A percentile compares a stretch with the other conserved stretches of the same genome.
phyloP scores from a whole-genome alignment of 1,140 invertebrate genomes.

The Drosophila tristis region DNA sequence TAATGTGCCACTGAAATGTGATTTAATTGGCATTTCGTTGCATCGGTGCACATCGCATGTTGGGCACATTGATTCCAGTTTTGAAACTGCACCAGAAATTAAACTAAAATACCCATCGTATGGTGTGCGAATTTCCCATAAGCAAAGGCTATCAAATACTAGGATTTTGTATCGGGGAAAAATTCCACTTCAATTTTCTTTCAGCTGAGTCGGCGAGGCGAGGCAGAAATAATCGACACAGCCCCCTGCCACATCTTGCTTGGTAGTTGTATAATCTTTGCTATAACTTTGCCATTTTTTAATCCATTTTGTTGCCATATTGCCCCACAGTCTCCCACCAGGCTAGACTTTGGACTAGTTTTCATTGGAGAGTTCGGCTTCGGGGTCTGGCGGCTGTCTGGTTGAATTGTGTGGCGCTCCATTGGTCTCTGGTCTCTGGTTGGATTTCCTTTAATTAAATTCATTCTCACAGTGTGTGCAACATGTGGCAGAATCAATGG shows the following conservation, averaged over 20 bases:
- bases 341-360: constrained; percentile 74
- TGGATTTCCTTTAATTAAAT: constrained; percentile 78
- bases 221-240: no score
- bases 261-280: background rate
- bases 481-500: constrained; percentile 66
- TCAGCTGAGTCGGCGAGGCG: no score
- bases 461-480: constrained; percentile 82
- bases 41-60: constrained; percentile 14
- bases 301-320: background rate
- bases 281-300: background rate
- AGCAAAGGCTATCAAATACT: no score
- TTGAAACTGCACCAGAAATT: background rate
- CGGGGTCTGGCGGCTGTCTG: constrained; percentile 42
- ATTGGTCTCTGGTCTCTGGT: constrained; percentile 72
- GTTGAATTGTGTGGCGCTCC: constrained; percentile 59
- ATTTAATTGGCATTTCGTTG: constrained; percentile 78
- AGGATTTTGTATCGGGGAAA: no score
- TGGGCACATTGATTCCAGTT: constrained; percentile 57
- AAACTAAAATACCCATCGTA: no score
- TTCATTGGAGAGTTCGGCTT: constrained; percentile 1
- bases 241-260: background rate
- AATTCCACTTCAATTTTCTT: no score
- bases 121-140: no score
- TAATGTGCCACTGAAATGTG: constrained; percentile 75
- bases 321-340: constrained; percentile 37